Base-by-base conservation (phyloP, 2,797 vertebrate species). In the Bufotes viridis region DNA sequence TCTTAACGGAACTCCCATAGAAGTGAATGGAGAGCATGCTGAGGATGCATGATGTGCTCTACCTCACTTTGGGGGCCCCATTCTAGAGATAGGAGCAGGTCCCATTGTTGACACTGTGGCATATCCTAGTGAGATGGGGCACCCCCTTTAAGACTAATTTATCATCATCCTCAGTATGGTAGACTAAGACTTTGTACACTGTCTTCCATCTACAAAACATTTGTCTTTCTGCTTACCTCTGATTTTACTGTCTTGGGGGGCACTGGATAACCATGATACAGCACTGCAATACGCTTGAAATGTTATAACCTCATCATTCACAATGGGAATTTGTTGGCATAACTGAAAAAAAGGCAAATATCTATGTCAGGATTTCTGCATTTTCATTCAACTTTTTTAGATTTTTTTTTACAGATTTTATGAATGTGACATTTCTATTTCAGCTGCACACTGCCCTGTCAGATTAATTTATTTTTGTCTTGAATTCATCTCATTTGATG, bases 211-310 rank as follows among this genome's bases (percentile, higher is more conserved):
- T 63, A 63, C 20, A n/a, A n/a, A 49, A 3, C 7, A 61, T 22
- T 22, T 42, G 2, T 20, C 8, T 80, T 24, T 58, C 15, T 69
- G 7, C 84, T 87, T 91, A 91, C 91, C 91, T 92, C 74, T 78
- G 69, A 91, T 85, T 90, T 91, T 91, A 58, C 85, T 90, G 76
- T 91, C 88, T 78, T 84, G 49, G 22, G 81, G 85, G 76, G 88
- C 90, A 63, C 87, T 90, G 86, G 88, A 89, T 55, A 92, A 55
- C 90, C 90, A 91, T 13, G 87, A 90, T 15, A 90, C 89, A 84
- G 90, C 88, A 70, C 85, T 91, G 80, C 90, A 91, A 74, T 91
- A 91, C 2, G 90, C 76, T 86, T 91, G 91, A 86, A 92, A 92
- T 70, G 90, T 91, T 83, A 92, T 81, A 81, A 74, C 86, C 26